Evolutionary conservation across 2,888 invertebrate genomes (phyloP).

Genomic region (Chorisops tibialis): DNA sequence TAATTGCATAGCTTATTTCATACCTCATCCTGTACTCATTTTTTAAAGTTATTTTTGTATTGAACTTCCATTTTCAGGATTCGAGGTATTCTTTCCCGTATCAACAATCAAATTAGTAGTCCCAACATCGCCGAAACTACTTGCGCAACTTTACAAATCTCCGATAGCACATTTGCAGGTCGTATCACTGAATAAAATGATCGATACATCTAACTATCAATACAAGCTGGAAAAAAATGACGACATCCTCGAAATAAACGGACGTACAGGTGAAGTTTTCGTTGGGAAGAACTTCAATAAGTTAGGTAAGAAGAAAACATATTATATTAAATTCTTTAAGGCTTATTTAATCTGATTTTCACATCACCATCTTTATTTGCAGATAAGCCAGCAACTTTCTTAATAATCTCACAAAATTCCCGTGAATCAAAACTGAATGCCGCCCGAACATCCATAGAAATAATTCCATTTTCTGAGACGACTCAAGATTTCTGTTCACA

Average conservation of each 20-base stretch:
- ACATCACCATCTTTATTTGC: conserved; percentile 6
- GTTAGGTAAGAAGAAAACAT: conserved; percentile 34
- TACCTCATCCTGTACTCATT: too few species aligned
- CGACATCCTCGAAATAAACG: conserved; percentile 43
- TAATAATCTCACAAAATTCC: conserved; percentile 41
- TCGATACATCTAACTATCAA: conserved; percentile 40
- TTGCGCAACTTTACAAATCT: conserved; percentile 48
- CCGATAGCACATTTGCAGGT: conserved; percentile 49
- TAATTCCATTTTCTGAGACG: conserved; percentile 39
- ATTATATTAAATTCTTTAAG: too few species aligned
- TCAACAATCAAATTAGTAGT: conserved; percentile 46
- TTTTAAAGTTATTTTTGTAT: too few species aligned
- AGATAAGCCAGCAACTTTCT: conserved; percentile 39
- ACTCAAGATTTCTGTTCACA: conserved; percentile 40
- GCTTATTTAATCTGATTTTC: neutral
- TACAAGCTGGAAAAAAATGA: conserved; percentile 46
- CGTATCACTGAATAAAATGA: conserved; percentile 41
- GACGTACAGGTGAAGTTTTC: conserved; percentile 46
- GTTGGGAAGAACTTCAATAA: conserved; percentile 44
- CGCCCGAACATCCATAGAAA: conserved; percentile 45
- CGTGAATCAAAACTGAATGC: conserved; percentile 30
- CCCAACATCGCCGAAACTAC: conserved; percentile 47
- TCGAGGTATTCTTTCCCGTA: conserved; percentile 48
- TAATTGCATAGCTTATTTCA: too few species aligned
- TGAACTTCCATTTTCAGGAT: conserved; percentile 39